These are phyloP conservation scores for Nesogale talazaci DNA, from an alignment of 2,113 vertebrate genomes.

Conservation along the genomic window DNA sequence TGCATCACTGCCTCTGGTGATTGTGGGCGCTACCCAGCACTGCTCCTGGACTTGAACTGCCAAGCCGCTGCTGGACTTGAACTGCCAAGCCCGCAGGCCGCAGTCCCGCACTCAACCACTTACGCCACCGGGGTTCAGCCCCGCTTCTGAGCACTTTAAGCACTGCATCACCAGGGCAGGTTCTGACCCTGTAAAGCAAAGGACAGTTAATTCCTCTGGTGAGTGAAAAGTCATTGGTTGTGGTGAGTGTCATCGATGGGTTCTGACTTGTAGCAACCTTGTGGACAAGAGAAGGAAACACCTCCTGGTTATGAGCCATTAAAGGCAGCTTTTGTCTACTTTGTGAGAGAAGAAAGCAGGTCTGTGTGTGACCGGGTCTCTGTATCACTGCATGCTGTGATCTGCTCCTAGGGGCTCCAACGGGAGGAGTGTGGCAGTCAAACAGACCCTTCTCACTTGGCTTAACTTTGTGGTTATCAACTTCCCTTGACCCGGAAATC, in stretches of 20 bases:
- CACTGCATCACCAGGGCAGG: background rate
- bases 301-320: no score
- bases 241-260: no score
- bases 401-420: accelerated
- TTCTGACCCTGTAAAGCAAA: background rate
- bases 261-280: no score
- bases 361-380: background rate
- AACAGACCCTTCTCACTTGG: background rate
- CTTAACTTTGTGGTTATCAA: background rate
- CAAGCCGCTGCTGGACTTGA: no score
- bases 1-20: no score
- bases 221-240: background rate
- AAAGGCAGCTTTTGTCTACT: no score
- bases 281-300: no score
- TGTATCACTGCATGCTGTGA: background rate
- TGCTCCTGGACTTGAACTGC: no score
- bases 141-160: background rate
- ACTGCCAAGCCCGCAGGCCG: no score
- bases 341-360: background rate
- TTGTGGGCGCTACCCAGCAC: no score
- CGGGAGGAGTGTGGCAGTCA: background rate
- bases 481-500: background rate
- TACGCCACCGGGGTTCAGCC: no score
- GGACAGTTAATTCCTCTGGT: background rate
- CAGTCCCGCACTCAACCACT: no score